A percentile compares a stretch with the other conserved stretches of the same genome.
Evolutionary conservation across 2,797 vertebrate genomes (phyloP).

Genomic region (Xenentodon cancila): DNA sequence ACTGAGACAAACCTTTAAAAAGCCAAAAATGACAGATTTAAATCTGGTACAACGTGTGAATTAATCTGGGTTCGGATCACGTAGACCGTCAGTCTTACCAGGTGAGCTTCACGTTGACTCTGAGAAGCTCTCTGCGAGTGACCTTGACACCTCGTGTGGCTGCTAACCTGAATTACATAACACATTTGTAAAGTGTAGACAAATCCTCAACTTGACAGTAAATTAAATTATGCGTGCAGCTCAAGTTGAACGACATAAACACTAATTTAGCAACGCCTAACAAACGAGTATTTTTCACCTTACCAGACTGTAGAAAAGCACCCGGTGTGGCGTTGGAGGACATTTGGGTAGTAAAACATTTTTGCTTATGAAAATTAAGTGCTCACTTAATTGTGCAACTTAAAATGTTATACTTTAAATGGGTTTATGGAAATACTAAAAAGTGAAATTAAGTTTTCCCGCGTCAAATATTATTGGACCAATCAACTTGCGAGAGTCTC

Average conservation of each 20-base stretch:
- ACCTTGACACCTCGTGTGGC: slow-evolving; percentile 84
- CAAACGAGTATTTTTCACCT: slow-evolving; percentile 34
- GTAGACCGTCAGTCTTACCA: slow-evolving; percentile 74
- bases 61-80: too few relatives aligned
- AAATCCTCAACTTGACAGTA: not conserved
- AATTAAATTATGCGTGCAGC: not conserved
- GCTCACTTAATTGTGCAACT: fast-evolving
- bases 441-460: slow-evolving; percentile 21
- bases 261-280: not conserved
- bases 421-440: not conserved
- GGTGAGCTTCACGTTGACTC: slow-evolving; percentile 83
- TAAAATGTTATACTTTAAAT: too few relatives aligned
- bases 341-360: slow-evolving; percentile 88
- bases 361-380: not conserved
- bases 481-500: slow-evolving; percentile 39
- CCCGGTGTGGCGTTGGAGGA: slow-evolving; percentile 84
- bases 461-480: slow-evolving; percentile 24
- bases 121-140: slow-evolving; percentile 84
- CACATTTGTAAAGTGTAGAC: not conserved
- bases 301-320: slow-evolving; percentile 90
- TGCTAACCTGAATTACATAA: slow-evolving; percentile 79
- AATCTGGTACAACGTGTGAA: too few relatives aligned
- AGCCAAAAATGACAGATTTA: too few relatives aligned
- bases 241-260: not conserved
- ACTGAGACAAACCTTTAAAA: too few relatives aligned